Base-by-base conservation (phyloP, 2,888 invertebrate genomes). In the Torymus aiolomorphi region DNA sequence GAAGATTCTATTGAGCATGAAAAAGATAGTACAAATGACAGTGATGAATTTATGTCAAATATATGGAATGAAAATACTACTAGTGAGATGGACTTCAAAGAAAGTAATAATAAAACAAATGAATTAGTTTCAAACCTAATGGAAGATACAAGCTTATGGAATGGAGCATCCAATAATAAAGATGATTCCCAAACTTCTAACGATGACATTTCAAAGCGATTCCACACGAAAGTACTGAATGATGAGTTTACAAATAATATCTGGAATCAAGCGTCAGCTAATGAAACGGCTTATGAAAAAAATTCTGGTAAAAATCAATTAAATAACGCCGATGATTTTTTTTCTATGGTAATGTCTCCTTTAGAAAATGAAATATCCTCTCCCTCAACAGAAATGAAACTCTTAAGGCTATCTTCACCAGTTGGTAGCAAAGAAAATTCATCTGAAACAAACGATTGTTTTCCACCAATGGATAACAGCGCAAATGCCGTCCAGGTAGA, bases 341-440 rank as follows among this genome's bases (percentile, higher is more conserved):
- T 91, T 83, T 90, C 90, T 82, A 89, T 90, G 88, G 90, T 90
- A 84, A 90, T 91, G 88, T 91, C 90, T 82, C 91, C 90, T 85
- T 87, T 91, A 75, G 91, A 92, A 63, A 92, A 92, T 82, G 93
- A 92, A 87, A 88, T 93, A 16, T 93, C 93, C 77, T 94, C 95
- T 2, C 94, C 95, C 12, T 93, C 94, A 51, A 92, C 93, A 85
- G 93, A 94, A 83, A 91, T 95, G 82, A 93, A 93, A 89, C 94
- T 94, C 83, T 91, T 94, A 83, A 93, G 93, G 83, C 90, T 94
- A 69, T 93, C 94, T 18, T 87, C 89, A 2, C 88, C 89, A 11
- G 81, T 80, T 3, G 80, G 83, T 71, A 81, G 83, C 70, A 80
- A 77, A 24, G 82, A 80, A 56, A 81, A 81, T 70, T 42, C 75